Evolutionary conservation across 1,140 invertebrate genomes (phyloP).

Genomic region (Leptopilina boulardi): DNA sequence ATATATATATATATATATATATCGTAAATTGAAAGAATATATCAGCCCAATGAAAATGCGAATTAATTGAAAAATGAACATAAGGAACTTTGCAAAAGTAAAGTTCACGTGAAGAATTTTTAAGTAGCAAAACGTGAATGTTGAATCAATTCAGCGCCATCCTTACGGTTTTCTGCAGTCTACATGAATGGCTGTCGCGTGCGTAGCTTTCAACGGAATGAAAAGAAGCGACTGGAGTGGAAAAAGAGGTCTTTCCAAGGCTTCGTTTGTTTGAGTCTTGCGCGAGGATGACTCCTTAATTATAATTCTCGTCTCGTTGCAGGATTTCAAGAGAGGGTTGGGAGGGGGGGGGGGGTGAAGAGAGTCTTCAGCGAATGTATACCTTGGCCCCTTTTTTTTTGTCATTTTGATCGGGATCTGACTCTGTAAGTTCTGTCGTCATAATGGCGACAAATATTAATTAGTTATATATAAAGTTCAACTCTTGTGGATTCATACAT

Average conservation of each 20-base stretch:
- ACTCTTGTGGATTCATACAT: conserved; percentile 43
- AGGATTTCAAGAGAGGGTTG: conserved; percentile 35
- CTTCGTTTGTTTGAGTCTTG: conserved; percentile 11
- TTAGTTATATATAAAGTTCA: conserved; percentile 58
- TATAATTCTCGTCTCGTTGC: conserved; percentile 43
- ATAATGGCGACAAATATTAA: conserved; percentile 74
- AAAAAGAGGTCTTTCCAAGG: conserved; percentile 31
- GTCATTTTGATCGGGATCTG: conserved; percentile 39
- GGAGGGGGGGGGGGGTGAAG: not conserved
- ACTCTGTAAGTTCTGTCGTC: conserved; percentile 28
- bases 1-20: no score
- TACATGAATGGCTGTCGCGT: conserved; percentile 31
- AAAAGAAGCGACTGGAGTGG: conserved; percentile 21
- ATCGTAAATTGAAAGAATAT: not conserved
- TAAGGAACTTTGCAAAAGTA: not conserved
- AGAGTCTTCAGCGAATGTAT: conserved; percentile 40
- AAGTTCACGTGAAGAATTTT: not conserved
- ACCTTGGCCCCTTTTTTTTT: conserved; percentile 47
- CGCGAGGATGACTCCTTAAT: conserved; percentile 40
- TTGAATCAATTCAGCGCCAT: conserved; percentile 16
- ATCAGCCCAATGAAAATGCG: not conserved
- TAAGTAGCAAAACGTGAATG: not conserved
- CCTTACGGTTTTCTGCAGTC: conserved; percentile 23
- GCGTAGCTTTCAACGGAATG: conserved; percentile 19
- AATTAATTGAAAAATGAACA: not conserved